phyloP scores from a whole-genome alignment of 2,888 invertebrate genomes.

The Cotesia congregata region DNA sequence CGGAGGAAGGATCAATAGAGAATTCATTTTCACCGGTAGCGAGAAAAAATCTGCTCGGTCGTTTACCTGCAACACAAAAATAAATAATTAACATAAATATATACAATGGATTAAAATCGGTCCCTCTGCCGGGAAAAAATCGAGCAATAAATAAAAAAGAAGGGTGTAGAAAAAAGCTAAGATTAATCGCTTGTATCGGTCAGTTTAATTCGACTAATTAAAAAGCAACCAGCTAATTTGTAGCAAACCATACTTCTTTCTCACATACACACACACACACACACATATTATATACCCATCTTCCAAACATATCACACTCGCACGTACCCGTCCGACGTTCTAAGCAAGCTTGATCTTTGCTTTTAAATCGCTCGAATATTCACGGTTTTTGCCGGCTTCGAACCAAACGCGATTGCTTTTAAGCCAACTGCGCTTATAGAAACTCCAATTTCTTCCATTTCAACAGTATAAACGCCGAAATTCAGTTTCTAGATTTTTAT shows the following conservation, averaged over 20 bases:
- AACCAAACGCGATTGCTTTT: slow-evolving; percentile 18
- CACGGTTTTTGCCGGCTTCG: slow-evolving; percentile 23
- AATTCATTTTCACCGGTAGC: slow-evolving; percentile 62
- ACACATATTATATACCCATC: background rate
- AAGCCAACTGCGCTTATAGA: background rate
- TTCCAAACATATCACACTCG: background rate
- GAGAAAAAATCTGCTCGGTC: slow-evolving; percentile 67
- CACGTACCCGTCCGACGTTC: background rate
- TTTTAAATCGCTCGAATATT: slow-evolving; percentile 23
- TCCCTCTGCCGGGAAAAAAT: background rate
- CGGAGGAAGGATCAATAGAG: slow-evolving; percentile 83
- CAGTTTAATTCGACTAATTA: slow-evolving; percentile 35
- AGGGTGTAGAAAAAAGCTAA: background rate
- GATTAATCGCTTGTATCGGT: slow-evolving; percentile 12
- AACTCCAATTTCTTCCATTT: too few relatives aligned
- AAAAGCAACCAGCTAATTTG: slow-evolving; percentile 29
- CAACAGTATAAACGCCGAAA: too few relatives aligned
- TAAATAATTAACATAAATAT: slow-evolving; percentile 25
- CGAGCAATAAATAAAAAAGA: background rate
- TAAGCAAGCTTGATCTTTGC: background rate
- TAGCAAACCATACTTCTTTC: background rate
- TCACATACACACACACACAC: background rate
- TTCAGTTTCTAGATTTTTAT: too few relatives aligned
- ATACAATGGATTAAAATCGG: background rate
- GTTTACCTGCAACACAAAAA: slow-evolving; percentile 73